phyloP scores from a whole-genome alignment of 1,140 invertebrate genomes.

The Drosophila nannoptera region DNA sequence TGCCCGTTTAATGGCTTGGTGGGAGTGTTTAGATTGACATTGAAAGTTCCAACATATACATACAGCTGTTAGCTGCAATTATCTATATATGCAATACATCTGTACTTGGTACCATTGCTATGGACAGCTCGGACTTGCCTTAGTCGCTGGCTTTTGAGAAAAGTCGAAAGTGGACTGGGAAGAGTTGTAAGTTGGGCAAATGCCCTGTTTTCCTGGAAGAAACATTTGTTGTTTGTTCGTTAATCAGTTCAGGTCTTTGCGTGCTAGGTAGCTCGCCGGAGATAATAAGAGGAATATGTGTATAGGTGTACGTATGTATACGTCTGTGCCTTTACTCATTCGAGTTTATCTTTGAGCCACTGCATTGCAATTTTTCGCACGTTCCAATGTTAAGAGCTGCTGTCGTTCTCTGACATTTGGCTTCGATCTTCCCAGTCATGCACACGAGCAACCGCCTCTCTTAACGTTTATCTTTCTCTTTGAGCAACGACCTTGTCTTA shows the following conservation, averaged over 20 bases:
- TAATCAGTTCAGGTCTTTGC: too few relatives aligned
- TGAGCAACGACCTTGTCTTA: conserved; percentile 62
- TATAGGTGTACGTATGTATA: conserved; percentile 2
- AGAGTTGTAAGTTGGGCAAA: too few relatives aligned
- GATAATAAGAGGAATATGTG: neutral
- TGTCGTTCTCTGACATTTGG: neutral
- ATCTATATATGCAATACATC: neutral
- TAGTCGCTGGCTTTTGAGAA: too few relatives aligned
- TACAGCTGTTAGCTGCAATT: neutral
- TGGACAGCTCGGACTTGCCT: too few relatives aligned
- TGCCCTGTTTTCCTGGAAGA: too few relatives aligned
- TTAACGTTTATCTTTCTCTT: conserved; percentile 26
- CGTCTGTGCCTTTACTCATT: neutral
- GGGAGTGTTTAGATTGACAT: conserved; percentile 15
- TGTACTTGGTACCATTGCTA: neutral
- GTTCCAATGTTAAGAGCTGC: conserved; percentile 39
- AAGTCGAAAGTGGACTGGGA: too few relatives aligned
- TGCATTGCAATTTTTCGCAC: conserved; percentile 65
- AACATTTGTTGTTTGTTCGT: too few relatives aligned
- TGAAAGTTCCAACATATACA: conserved; percentile 1
- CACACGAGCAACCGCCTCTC: conserved; percentile 8
- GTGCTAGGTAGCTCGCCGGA: too few relatives aligned
- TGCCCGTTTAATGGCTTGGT: conserved; percentile 15
- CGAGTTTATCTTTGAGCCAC: conserved; percentile 17
- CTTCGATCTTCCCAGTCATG: conserved; percentile 11